A percentile compares a stretch with the other conserved stretches of the same genome.
Evolutionary conservation across 1,140 invertebrate genomes (phyloP).

Genomic region (Venustaconcha ellipsiformis): DNA sequence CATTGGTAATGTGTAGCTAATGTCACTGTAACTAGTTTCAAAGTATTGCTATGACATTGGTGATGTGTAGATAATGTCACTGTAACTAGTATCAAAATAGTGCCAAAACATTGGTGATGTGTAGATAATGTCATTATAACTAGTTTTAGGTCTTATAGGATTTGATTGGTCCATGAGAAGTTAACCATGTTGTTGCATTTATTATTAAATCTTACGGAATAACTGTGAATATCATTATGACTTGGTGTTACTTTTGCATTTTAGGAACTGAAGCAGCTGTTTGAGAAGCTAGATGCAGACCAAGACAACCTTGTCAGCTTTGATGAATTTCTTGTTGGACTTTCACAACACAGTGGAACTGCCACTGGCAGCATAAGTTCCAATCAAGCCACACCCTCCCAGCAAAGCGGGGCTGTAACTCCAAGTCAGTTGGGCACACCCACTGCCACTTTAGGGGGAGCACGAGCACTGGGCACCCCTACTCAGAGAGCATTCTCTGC

Average conservation of each 20-base stretch:
- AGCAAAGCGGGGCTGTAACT: constrained; percentile 6
- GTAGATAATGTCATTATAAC: no score
- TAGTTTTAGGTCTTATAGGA: no score
- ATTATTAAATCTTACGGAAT: no score
- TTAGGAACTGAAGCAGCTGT: constrained; percentile 76
- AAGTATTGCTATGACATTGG: no score
- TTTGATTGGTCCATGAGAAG: no score
- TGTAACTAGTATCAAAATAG: no score
- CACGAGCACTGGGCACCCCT: constrained; percentile 21
- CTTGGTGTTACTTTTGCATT: constrained; percentile 11
- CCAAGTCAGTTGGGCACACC: constrained; percentile 17
- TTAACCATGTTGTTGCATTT: no score
- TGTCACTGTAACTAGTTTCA: no score
- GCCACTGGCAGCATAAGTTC: background rate
- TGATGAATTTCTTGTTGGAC: constrained; percentile 75
- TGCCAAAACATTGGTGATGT: no score
- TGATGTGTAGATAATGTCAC: no score
- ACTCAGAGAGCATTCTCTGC: constrained; percentile 39
- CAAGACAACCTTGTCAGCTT: constrained; percentile 78
- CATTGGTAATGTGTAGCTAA: no score
- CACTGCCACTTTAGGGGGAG: background rate
- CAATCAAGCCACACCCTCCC: constrained; percentile 1
- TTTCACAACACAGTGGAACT: constrained; percentile 71
- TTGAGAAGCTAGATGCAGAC: constrained; percentile 77
- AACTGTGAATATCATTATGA: no score